phyloP scores from a whole-genome alignment of 2,797 vertebrate species.

The Florisuga fusca region DNA sequence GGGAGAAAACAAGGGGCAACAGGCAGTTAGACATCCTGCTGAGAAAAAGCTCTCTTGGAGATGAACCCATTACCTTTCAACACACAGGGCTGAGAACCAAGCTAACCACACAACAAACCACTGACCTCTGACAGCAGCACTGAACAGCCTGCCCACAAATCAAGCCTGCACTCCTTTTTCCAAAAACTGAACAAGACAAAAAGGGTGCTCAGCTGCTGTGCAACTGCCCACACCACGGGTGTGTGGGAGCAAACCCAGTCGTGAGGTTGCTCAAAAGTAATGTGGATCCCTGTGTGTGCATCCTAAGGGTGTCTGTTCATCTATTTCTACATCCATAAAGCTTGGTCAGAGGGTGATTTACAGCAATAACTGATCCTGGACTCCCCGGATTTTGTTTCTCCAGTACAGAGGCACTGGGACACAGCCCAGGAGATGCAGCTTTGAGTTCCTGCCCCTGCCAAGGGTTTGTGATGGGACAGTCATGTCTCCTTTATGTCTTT shows the following conservation, averaged over 20 bases:
- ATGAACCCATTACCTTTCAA: constrained; percentile 68
- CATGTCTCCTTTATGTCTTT: neutral
- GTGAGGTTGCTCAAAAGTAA: neutral
- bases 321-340: neutral
- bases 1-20: constrained; percentile 51
- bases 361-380: fast-evolving
- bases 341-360: neutral
- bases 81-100: constrained; percentile 55
- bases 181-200: neutral
- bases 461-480: neutral
- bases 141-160: neutral
- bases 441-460: neutral
- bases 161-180: neutral
- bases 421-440: neutral
- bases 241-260: neutral
- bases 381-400: fast-evolving
- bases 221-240: neutral
- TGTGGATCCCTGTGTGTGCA: fast-evolving
- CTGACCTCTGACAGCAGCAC: constrained; percentile 18
- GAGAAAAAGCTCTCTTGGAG: constrained; percentile 44
- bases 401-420: neutral
- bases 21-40: constrained; percentile 31
- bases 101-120: constrained; percentile 68
- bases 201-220: neutral
- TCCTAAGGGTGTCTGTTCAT: fast-evolving